These are phyloP conservation scores for Masnerella sp. DNA, from an alignment of 2,888 invertebrate species.

Conservation along the genomic window DNA sequence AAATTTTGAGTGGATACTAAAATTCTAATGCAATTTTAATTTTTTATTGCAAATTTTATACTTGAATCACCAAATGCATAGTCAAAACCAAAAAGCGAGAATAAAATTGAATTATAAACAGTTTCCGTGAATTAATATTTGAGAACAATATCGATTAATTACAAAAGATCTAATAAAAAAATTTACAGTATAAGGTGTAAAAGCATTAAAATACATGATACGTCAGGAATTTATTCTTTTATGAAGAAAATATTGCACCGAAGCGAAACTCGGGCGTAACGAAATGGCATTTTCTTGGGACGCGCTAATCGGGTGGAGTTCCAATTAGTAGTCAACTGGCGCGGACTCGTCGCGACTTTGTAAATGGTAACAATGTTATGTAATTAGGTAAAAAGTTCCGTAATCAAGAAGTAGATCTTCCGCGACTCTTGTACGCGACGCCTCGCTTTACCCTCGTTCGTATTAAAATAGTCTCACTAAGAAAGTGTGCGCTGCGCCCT, in stretches of 20 bases:
- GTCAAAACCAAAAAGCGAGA: too few relatives aligned
- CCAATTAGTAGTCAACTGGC: constrained; percentile 74
- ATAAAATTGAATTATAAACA: too few relatives aligned
- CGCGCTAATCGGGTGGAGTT: constrained; percentile 68
- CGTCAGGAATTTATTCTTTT: constrained; percentile 28
- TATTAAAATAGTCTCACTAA: constrained; percentile 75
- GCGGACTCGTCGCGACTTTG: constrained; percentile 72
- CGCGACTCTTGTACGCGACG: constrained; percentile 64
- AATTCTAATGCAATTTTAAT: too few relatives aligned
- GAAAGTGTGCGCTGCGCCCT: constrained; percentile 71
- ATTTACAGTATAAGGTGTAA: neutral
- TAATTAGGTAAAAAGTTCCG: constrained; percentile 77
- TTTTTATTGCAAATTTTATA: too few relatives aligned
- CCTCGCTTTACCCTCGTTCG: constrained; percentile 66
- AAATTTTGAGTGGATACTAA: too few relatives aligned
- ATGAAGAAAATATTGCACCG: constrained; percentile 41
- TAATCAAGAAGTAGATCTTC: constrained; percentile 77
- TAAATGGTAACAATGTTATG: constrained; percentile 77
- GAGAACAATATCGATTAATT: neutral
- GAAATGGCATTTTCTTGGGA: constrained; percentile 62
- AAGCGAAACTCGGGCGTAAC: constrained; percentile 61
- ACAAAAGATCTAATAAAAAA: neutral
- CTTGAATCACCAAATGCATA: too few relatives aligned
- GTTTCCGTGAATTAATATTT: neutral
- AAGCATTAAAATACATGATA: constrained; percentile 31